phyloP scores from a whole-genome alignment of 2,113 vertebrate species.

The Pipa parva region DNA sequence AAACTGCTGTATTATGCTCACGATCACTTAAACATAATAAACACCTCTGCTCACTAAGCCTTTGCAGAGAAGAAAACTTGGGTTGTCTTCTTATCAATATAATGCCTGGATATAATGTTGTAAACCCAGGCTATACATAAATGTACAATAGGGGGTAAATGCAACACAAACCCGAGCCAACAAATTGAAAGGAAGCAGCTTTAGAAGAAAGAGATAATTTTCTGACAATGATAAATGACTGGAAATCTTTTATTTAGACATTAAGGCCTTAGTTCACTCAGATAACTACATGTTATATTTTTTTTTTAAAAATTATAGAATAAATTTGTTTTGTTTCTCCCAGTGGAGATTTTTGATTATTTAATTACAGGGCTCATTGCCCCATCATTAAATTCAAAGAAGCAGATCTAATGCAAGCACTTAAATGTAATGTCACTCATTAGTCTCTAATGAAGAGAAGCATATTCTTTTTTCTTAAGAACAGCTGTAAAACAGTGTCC shows the following conservation, averaged over 20 bases:
- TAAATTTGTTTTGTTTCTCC: constrained; percentile 75
- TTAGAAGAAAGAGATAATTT: not conserved
- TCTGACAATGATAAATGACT: not conserved
- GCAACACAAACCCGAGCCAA: no score
- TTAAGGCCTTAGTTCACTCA: constrained; percentile 45
- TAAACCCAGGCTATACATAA: no score
- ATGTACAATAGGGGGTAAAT: no score
- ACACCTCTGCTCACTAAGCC: no score
- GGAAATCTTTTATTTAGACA: constrained; percentile 20
- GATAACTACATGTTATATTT: constrained; percentile 53
- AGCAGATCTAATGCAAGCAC: constrained; percentile 75
- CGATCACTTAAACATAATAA: no score
- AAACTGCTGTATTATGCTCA: no score
- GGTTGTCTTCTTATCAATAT: no score
- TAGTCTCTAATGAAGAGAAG: constrained; percentile 77
- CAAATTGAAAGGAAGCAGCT: not conserved
- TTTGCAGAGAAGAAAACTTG: no score
- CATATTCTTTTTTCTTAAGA: constrained; percentile 67
- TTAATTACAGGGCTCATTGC: constrained; percentile 84
- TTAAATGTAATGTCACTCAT: constrained; percentile 80
- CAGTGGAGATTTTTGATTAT: constrained; percentile 68
- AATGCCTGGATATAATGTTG: no score
- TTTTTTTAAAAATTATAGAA: constrained; percentile 53
- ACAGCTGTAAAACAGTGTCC: constrained; percentile 70
- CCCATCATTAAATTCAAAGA: constrained; percentile 79